A percentile compares a stretch with the other conserved stretches of the same genome.
Conservation (phyloP, 2,797 vertebrate genomes). For the Glossophaga mutica region DNA sequence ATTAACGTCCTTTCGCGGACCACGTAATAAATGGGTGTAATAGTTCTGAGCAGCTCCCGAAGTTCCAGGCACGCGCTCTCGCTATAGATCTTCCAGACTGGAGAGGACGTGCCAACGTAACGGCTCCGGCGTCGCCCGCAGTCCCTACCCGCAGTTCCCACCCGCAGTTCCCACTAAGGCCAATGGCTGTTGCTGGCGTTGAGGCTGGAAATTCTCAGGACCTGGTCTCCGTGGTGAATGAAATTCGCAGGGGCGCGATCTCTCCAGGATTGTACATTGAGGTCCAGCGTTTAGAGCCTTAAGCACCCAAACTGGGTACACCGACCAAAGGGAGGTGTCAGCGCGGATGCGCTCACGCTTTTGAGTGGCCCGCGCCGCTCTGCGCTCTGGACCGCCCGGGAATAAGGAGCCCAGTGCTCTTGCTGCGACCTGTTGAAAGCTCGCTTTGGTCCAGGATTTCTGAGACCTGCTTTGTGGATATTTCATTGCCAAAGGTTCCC, state of each 20-base stretch:
- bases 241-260: not conserved
- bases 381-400: not conserved
- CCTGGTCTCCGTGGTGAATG: not conserved
- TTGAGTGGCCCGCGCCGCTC: not conserved
- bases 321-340: not conserved
- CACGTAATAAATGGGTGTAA: not conserved
- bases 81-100: not conserved
- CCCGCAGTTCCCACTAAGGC: not conserved
- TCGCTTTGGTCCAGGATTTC: not conserved
- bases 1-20: not conserved
- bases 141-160: too few relatives aligned
- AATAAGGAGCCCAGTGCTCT: not conserved
- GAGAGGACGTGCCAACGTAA: not conserved
- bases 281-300: not conserved
- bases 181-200: not conserved
- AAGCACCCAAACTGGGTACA: not conserved
- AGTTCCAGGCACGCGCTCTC: not conserved
- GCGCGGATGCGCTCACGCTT: not conserved
- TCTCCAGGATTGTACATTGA: not conserved
- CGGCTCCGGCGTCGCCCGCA: not conserved
- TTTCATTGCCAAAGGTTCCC: not conserved
- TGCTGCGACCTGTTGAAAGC: not conserved
- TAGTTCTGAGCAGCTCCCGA: not conserved
- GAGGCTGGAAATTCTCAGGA: not conserved
- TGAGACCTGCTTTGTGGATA: not conserved